Evolutionary conservation across 30 jellyfish, hydroid and myxozoan genomes (phyloP).

Genomic region (Aurelia sp.): DNA sequence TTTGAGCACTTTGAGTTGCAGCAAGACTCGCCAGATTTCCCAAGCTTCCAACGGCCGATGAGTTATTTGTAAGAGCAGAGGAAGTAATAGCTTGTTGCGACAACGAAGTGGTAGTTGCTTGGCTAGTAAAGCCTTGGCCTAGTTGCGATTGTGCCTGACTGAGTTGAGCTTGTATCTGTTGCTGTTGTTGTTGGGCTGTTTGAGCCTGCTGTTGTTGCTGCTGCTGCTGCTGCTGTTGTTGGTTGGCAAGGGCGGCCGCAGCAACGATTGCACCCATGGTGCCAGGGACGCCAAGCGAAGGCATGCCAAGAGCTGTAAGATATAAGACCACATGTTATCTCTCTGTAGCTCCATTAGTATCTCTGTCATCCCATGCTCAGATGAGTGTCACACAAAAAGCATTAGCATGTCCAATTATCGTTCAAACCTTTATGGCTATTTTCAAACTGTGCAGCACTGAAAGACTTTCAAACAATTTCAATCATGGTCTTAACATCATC

Average conservation of each 20-base stretch:
- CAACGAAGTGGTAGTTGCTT: conserved; percentile 19
- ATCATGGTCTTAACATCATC: too few species aligned
- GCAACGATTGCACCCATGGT: conserved; percentile 98
- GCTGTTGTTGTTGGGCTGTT: conserved; percentile 69
- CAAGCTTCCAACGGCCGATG: conserved; percentile 39
- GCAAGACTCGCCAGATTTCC: conserved; percentile 36
- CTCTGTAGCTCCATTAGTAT: too few species aligned
- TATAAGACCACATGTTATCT: too few species aligned
- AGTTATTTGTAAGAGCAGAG: conserved; percentile 23
- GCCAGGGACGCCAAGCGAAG: conserved; percentile 80
- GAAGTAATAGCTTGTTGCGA: conserved; percentile 52
- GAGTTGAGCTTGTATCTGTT: conserved; percentile 64
- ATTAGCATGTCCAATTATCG: too few species aligned
- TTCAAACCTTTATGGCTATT: too few species aligned
- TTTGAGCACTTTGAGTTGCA: conserved; percentile 6
- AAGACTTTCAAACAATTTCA: too few species aligned
- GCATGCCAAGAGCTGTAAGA: conserved; percentile 40
- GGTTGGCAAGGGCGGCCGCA: conserved; percentile 92
- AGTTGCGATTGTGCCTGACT: conserved; percentile 43
- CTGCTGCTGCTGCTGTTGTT: conserved; percentile 88
- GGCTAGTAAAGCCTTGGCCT: conserved; percentile 44
- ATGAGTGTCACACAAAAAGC: too few species aligned
- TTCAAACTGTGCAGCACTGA: too few species aligned
- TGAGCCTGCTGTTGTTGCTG: conserved; percentile 84
- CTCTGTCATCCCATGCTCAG: too few species aligned